Evolutionary conservation across 2,797 vertebrate species (phyloP), one percentile per base, ranked within the genome.

Genomic region (Cyclopterus lumpus): DNA sequence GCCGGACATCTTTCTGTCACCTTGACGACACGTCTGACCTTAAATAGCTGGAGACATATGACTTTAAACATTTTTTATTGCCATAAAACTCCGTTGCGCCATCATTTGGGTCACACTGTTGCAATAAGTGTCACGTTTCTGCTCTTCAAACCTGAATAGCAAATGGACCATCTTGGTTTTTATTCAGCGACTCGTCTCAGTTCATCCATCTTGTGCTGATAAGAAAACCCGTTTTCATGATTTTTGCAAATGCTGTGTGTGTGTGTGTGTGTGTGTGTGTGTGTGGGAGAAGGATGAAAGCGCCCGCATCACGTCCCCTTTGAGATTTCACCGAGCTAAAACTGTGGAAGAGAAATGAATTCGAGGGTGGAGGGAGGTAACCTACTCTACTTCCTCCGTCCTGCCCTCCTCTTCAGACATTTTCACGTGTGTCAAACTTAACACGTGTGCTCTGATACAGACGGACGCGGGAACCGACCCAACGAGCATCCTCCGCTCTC

Each of bases 371-470:
- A 73, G 79, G 73, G 83, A 86, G 73, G 83, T 69, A 73, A 89
- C 90, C 91, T 90, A 32, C 88, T 90, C 86, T 5, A 89, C 85
- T 91, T 91, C 53, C 66, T 73, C 20, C 46, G 62, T 77, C 79
- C 79, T 62, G 24, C 73, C 67, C n/a, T 28, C 26, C 36, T 46
- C 42, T 28, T 62, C 40, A 3, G 18, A 59, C 55, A n/a, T 32
- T 28, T 1, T 36, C 6, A 15, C 55, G 63, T 30, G 8, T 30
- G 74, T 49, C 34, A 28, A 76, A 72, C 53, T 63, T 73, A 11
- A 64, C 28, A 36, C 15, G n/a, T 8, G 0, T 57, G 9, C 42
- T 73, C 42, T 26, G 24, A 73, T 22, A 20, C 40, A 40, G 14
- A 38, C 40, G 36, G 58, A 80, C 4, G 60, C 57, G 26, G 48